Evolutionary conservation across 1,140 invertebrate species (phyloP).

Genomic region (Megalopta genalis): DNA sequence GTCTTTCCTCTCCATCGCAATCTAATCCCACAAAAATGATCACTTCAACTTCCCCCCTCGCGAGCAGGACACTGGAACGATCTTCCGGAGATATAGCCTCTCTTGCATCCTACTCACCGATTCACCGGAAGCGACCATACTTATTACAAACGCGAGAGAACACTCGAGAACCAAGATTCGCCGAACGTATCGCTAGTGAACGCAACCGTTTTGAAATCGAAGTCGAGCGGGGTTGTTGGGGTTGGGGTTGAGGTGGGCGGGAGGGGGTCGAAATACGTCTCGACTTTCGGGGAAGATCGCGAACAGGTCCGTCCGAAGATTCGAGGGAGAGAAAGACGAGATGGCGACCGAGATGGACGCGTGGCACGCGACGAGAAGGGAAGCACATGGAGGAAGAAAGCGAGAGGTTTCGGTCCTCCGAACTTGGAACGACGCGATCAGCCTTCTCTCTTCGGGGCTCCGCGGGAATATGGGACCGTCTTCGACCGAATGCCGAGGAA

Average conservation of each 20-base stretch:
- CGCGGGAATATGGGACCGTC: too few relatives aligned
- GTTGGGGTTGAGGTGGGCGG: too few relatives aligned
- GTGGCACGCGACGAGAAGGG: neutral
- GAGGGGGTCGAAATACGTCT: too few relatives aligned
- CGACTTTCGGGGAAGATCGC: neutral
- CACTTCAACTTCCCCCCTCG: neutral
- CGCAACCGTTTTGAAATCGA: too few relatives aligned
- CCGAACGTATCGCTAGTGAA: neutral
- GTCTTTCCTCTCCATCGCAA: slow-evolving; percentile 1
- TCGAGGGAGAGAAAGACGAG: neutral
- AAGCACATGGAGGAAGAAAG: neutral
- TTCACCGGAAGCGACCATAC: neutral
- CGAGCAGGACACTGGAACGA: neutral
- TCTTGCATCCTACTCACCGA: neutral
- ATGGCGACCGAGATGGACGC: neutral
- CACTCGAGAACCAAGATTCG: too few relatives aligned
- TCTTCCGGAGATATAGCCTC: neutral
- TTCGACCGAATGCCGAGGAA: neutral
- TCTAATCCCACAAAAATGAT: neutral
- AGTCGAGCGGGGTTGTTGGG: neutral
- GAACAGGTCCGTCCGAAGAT: too few relatives aligned
- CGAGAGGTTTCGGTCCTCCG: slow-evolving; percentile 37
- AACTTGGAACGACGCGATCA: slow-evolving; percentile 46
- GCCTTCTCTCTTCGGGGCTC: neutral
- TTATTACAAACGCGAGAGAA: neutral